phyloP scores from a whole-genome alignment of 2,113 vertebrate genomes.

The Dipodomys spectabilis region DNA sequence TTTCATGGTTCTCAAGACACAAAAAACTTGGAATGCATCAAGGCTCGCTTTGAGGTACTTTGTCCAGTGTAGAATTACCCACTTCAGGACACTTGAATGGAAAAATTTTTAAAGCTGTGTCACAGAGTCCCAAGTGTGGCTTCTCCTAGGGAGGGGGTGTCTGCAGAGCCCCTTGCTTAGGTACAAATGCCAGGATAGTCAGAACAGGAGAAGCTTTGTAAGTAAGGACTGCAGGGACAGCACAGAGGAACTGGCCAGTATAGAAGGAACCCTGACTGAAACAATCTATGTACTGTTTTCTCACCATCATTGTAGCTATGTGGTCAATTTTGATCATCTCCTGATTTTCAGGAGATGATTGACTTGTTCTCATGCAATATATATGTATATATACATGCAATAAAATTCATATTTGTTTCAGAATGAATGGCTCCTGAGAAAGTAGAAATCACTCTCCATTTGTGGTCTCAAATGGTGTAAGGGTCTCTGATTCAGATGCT shows the following conservation, averaged over 20 bases:
- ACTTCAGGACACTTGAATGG: background rate
- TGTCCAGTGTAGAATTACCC: background rate
- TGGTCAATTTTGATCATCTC: background rate
- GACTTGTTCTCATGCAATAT: slow-evolving; percentile 15
- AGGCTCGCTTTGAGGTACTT: background rate
- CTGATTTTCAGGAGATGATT: background rate
- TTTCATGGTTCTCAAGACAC: background rate
- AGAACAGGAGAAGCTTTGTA: background rate
- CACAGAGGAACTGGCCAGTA: background rate
- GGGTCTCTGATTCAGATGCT: slow-evolving; percentile 29
- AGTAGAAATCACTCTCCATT: slow-evolving; percentile 50
- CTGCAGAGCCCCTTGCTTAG: background rate
- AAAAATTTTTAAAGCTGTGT: background rate
- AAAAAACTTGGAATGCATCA: background rate
- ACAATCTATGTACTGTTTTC: background rate
- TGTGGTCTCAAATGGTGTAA: slow-evolving; percentile 9
- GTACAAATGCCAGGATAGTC: fast-evolving
- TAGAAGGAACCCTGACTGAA: background rate
- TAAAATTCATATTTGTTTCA: slow-evolving; percentile 45
- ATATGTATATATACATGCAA: background rate
- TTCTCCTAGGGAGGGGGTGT: background rate
- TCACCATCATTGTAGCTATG: background rate
- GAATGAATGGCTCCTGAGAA: slow-evolving; percentile 52
- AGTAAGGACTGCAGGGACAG: too few species aligned
- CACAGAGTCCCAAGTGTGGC: background rate